phyloP scores from a whole-genome alignment of 2,113 vertebrate genomes.

The Archocentrus centrarchus region DNA sequence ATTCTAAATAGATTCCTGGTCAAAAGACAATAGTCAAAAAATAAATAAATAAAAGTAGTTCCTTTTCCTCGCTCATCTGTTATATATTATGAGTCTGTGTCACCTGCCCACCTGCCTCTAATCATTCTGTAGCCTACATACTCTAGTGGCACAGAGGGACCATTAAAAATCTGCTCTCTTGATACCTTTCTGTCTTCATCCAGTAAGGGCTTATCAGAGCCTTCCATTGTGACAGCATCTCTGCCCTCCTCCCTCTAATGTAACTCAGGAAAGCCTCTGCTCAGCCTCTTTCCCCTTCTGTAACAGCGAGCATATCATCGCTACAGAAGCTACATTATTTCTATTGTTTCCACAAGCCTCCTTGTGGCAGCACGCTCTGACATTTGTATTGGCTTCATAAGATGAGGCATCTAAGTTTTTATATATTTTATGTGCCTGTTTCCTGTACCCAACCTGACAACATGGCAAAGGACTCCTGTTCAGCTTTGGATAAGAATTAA shows the following conservation, averaged over 20 bases:
- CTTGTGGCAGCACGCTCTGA: conserved; percentile 48
- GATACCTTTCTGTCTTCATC: conserved; percentile 45
- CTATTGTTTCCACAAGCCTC: conserved; percentile 70
- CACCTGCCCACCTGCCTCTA: background rate
- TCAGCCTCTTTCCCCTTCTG: conserved; percentile 43
- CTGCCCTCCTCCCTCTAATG: conserved; percentile 11
- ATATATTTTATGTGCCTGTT: conserved; percentile 26
- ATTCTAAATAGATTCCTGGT: background rate
- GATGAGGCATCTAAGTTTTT: conserved; percentile 16
- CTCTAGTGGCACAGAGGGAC: background rate
- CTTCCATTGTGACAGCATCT: conserved; percentile 34
- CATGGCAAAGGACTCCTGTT: conserved; percentile 14
- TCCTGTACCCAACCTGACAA: background rate
- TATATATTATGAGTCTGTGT: background rate
- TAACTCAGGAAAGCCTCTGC: conserved; percentile 30
- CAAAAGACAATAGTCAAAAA: background rate
- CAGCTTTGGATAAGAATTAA: conserved; percentile 21
- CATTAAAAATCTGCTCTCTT: conserved; percentile 31
- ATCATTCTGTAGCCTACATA: background rate
- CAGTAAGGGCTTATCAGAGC: conserved; percentile 46
- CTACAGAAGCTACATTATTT: conserved; percentile 52
- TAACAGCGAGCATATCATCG: conserved; percentile 44
- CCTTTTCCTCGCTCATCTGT: background rate
- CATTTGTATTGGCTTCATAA: conserved; percentile 40
- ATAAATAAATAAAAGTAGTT: background rate